These are phyloP conservation scores for Plagodis pulveraria DNA, from an alignment of 2,888 invertebrate species.

Conservation along the genomic window DNA sequence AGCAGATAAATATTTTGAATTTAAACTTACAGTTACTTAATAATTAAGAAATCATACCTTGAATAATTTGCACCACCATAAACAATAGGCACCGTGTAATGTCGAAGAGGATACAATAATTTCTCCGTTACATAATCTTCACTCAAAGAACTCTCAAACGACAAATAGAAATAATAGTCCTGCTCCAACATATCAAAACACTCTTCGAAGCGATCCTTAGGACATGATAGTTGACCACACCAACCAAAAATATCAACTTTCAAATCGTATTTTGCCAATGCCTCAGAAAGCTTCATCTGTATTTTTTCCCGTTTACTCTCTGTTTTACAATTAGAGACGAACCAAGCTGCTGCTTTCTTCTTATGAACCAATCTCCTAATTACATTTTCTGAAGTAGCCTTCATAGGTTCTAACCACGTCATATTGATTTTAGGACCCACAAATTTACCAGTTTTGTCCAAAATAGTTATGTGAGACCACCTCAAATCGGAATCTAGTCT, in stretches of 20 bases:
- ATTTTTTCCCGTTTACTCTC: constrained; percentile 47
- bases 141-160: constrained; percentile 66
- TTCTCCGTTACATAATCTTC: constrained; percentile 74
- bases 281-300: constrained; percentile 42
- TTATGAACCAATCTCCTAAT: constrained; percentile 53
- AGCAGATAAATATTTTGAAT: no score
- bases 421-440: constrained; percentile 69
- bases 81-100: constrained; percentile 87
- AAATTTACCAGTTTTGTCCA: constrained; percentile 51
- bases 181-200: constrained; percentile 56
- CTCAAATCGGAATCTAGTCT: constrained; percentile 65
- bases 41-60: constrained; percentile 47
- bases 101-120: constrained; percentile 71
- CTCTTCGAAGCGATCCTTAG: constrained; percentile 54
- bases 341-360: constrained; percentile 69
- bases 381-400: constrained; percentile 44
- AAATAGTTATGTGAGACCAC: constrained; percentile 55
- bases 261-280: constrained; percentile 51
- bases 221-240: constrained; percentile 62
- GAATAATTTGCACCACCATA: constrained; percentile 88
- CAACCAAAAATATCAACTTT: constrained; percentile 65
- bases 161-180: constrained; percentile 71
- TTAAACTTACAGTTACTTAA: no score
- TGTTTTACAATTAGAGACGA: constrained; percentile 61
- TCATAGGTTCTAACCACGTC: constrained; percentile 55